Evolutionary conservation across 2,797 vertebrate species (phyloP).

Genomic region (Periparus ater): DNA sequence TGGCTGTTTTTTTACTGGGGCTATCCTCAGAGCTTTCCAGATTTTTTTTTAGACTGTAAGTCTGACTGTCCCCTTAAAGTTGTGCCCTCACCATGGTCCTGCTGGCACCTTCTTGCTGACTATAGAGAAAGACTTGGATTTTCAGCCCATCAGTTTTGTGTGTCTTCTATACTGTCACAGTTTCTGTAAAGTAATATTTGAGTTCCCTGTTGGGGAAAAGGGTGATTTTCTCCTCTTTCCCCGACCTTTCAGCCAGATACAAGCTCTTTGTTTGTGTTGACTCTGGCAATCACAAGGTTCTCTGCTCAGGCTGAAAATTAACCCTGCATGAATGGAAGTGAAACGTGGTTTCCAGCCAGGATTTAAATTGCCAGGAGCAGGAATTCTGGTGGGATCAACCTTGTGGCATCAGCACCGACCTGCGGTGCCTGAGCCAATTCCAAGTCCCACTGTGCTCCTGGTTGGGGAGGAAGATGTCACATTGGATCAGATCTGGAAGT

Average conservation of each 20-base stretch:
- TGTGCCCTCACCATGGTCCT: background rate
- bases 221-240: background rate
- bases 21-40: rapidly evolving
- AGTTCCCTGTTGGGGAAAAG: background rate
- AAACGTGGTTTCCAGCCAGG: background rate
- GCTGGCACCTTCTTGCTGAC: background rate
- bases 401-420: background rate
- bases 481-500: background rate
- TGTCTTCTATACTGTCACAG: background rate
- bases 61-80: background rate
- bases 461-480: background rate
- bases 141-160: background rate
- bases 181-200: background rate
- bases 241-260: background rate
- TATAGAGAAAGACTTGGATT: background rate
- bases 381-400: background rate
- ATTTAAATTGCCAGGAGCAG: background rate
- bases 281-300: background rate
- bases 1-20: rapidly evolving
- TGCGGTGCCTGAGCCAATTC: background rate
- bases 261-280: background rate
- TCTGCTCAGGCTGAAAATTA: conserved; percentile 18
- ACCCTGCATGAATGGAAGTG: background rate
- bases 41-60: background rate
- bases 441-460: background rate